phyloP scores from a whole-genome alignment of 2,797 vertebrate genomes.

The Podarcis lilfordi region DNA sequence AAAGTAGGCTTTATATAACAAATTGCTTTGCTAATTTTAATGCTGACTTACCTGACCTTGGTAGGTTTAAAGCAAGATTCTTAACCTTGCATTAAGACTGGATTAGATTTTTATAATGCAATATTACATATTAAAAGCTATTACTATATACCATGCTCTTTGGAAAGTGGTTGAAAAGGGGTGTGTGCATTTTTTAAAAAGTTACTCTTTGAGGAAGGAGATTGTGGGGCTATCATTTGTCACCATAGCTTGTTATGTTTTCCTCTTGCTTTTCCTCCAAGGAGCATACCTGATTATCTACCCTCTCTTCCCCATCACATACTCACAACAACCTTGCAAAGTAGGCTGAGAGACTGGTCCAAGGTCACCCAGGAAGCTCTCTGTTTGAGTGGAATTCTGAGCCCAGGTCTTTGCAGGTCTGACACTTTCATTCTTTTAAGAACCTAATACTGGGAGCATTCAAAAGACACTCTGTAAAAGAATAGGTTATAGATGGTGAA shows the following conservation, averaged over 20 bases:
- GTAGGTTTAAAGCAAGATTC: slow-evolving; percentile 59
- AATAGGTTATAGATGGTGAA: too few species aligned
- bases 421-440: not conserved
- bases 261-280: not conserved
- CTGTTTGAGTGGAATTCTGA: not conserved
- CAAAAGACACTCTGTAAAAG: not conserved
- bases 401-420: not conserved
- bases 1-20: slow-evolving; percentile 59
- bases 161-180: not conserved
- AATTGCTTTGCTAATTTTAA: slow-evolving; percentile 56
- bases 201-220: slow-evolving; percentile 23
- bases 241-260: not conserved
- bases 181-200: not conserved
- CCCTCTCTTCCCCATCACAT: not conserved
- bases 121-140: slow-evolving; percentile 60
- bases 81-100: slow-evolving; percentile 65
- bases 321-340: not conserved
- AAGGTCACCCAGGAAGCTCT: not conserved
- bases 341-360: not conserved
- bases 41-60: slow-evolving; percentile 61
- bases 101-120: slow-evolving; percentile 50
- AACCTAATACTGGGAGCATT: not conserved
- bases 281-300: not conserved
- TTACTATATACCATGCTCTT: slow-evolving; percentile 57
- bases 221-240: not conserved